Percentiles rank a stretch among this genome's conserved stretches.
Evolutionary conservation across 2,888 invertebrate genomes (phyloP).

Genomic region (Drosophila subquinaria): DNA sequence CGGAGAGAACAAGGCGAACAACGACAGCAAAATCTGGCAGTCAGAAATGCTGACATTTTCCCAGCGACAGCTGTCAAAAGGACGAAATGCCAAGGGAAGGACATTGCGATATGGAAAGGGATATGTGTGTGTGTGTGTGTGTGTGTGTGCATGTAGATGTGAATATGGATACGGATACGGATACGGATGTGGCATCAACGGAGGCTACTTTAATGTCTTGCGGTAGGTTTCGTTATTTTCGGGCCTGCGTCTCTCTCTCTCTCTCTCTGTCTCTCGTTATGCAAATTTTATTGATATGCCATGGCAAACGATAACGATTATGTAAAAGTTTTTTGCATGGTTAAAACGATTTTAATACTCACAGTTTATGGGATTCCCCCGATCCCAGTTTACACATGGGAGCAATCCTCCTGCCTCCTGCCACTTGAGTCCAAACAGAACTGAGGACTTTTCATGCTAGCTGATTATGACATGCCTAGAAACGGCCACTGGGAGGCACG

Average conservation of each 20-base stretch:
- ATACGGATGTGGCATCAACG: conserved; percentile 6
- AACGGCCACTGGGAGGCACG: conserved; percentile 20
- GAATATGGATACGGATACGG: not conserved
- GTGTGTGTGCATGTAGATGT: conserved; percentile 14
- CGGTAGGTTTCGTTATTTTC: conserved; percentile 23
- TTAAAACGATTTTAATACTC: conserved; percentile 69
- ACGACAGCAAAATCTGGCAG: conserved; percentile 58
- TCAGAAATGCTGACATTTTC: conserved; percentile 64
- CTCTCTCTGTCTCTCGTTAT: conserved; percentile 48
- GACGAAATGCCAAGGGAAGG: conserved; percentile 31
- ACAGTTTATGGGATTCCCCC: conserved; percentile 32
- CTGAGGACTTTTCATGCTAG: conserved; percentile 50
- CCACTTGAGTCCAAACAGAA: conserved; percentile 19
- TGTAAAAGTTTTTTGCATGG: conserved; percentile 70
- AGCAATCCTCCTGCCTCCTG: conserved; percentile 31
- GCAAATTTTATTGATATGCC: conserved; percentile 77
- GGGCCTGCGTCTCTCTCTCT: conserved; percentile 9
- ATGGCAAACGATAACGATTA: conserved; percentile 71
- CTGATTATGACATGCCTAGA: conserved; percentile 71
- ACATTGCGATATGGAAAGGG: conserved; percentile 52
- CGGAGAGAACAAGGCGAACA: conserved; percentile 9
- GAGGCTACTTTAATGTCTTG: conserved; percentile 41
- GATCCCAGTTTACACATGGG: conserved; percentile 52
- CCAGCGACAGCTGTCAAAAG: conserved; percentile 62
- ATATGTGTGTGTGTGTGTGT: conserved; percentile 29